These are phyloP conservation scores for Columba guinea DNA, from an alignment of 2,797 vertebrate species.

Conservation along the genomic window DNA sequence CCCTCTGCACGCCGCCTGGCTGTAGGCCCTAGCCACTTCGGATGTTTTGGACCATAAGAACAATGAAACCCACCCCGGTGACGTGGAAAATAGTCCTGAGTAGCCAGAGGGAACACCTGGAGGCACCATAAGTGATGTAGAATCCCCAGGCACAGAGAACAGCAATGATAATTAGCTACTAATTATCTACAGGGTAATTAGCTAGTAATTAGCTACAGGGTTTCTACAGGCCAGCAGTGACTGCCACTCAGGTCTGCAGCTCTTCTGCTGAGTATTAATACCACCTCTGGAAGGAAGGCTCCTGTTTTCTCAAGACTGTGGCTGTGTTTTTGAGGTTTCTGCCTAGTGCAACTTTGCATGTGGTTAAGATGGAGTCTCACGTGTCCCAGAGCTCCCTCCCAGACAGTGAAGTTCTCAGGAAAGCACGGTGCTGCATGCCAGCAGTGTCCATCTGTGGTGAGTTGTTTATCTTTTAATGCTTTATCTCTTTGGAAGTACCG, in stretches of 20 bases:
- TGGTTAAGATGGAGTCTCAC: conserved; percentile 71
- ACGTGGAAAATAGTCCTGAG: background rate
- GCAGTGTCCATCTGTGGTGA: conserved; percentile 78
- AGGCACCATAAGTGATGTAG: background rate
- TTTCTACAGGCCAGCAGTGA: background rate
- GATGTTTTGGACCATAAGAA: background rate
- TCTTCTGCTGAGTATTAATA: background rate
- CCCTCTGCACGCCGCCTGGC: background rate
- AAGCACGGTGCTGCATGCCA: conserved; percentile 71
- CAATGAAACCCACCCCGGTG: background rate
- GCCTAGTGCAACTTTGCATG: background rate
- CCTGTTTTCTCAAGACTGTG: background rate
- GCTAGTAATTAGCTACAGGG: background rate
- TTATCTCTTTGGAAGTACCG: background rate
- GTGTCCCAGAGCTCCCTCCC: conserved; percentile 78
- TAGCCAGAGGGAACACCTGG: background rate
- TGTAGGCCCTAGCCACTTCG: background rate
- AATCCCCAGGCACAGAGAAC: background rate
- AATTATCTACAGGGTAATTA: too few relatives aligned
- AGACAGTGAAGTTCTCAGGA: conserved; percentile 78
- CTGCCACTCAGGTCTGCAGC: background rate
- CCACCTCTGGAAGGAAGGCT: background rate
- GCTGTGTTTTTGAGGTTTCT: background rate
- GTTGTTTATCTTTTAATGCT: background rate
- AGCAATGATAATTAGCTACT: background rate